A percentile compares a stretch with the other conserved stretches of the same genome.
phyloP scores from a whole-genome alignment of 2,797 vertebrate species.

The Ambastaia sidthimunki region DNA sequence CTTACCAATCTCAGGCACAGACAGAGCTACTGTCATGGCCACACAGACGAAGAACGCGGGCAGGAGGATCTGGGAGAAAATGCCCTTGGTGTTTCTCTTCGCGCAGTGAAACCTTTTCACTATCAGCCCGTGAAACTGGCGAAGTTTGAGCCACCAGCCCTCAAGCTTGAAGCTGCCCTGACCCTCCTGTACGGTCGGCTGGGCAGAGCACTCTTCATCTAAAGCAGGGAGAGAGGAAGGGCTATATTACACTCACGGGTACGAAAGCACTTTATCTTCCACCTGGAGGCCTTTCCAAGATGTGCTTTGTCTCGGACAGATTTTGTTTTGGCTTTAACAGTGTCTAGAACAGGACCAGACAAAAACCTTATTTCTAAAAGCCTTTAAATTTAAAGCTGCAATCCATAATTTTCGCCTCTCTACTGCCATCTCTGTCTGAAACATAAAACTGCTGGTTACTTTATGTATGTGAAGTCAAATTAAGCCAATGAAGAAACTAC shows the following conservation, averaged over 20 bases:
- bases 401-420: too few species aligned
- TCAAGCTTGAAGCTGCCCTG: constrained; percentile 89
- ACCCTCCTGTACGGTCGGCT: constrained; percentile 72
- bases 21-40: constrained; percentile 95
- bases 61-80: constrained; percentile 97
- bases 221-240: constrained; percentile 48
- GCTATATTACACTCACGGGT: neutral
- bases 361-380: constrained; percentile 11
- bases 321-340: neutral
- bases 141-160: constrained; percentile 90
- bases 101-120: constrained; percentile 95
- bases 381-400: neutral
- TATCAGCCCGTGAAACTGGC: constrained; percentile 93
- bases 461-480: too few species aligned
- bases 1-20: constrained; percentile 92
- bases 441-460: too few species aligned
- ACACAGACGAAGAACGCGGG: constrained; percentile 95
- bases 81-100: constrained; percentile 94
- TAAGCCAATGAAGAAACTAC: too few species aligned
- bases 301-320: constrained; percentile 1
- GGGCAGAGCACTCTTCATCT: constrained; percentile 62
- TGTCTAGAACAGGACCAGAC: neutral
- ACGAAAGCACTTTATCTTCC: constrained; percentile 11
- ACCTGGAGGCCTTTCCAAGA: constrained; percentile 15
- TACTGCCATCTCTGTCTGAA: too few species aligned